Percentiles rank a stretch among this genome's conserved stretches.
phyloP scores from a whole-genome alignment of 2,113 vertebrate genomes.

The Psephotus haematonotus region DNA sequence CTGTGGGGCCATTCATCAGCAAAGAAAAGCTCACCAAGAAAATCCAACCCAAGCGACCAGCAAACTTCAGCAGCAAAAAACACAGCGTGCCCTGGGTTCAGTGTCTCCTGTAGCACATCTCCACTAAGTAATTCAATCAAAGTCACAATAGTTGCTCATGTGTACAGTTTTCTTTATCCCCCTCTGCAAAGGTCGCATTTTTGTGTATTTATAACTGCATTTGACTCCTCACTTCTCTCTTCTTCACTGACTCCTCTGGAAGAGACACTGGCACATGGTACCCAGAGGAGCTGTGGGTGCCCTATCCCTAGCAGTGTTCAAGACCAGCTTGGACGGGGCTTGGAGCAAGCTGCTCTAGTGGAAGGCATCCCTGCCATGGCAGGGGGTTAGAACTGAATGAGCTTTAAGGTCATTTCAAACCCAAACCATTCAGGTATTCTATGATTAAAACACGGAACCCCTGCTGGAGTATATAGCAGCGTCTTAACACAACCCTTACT shows the following conservation, averaged over 20 bases:
- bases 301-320: background rate
- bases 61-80: background rate
- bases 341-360: no score
- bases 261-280: background rate
- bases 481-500: background rate
- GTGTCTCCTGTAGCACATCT: background rate
- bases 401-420: no score
- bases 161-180: rapidly evolving
- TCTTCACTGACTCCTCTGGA: background rate
- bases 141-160: background rate
- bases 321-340: background rate
- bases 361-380: no score
- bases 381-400: no score
- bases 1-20: background rate
- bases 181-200: background rate
- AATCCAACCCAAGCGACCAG: background rate
- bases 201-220: background rate
- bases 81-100: rapidly evolving
- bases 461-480: rapidly evolving
- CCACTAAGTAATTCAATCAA: background rate
- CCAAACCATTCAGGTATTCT: no score
- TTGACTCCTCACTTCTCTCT: background rate
- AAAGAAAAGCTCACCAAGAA: background rate
- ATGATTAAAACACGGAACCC: background rate
- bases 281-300: background rate